Evolutionary conservation across 2,888 invertebrate species (phyloP), one percentile per base, ranked within the genome.

Genomic region (Actias luna): DNA sequence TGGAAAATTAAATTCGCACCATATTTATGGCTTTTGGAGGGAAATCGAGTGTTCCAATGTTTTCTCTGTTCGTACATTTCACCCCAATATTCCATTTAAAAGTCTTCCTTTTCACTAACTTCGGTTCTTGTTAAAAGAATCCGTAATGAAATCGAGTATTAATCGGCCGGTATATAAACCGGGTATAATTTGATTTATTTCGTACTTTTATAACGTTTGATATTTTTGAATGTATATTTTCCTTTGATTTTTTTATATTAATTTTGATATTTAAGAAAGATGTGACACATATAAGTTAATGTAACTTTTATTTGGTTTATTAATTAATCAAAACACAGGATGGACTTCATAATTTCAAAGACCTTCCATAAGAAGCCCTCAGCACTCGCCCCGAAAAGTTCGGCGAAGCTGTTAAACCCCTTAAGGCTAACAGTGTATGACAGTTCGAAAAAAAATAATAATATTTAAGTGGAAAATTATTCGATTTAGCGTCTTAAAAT

Each of bases 1-100:
- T 84, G 84, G 84, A 79, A 86, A 89, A 89, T 89, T 87, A 88
- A 88, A 87, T 87, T 84, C 83, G 84, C 84, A 81, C 87, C 88
- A 87, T 88, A 88, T 88, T 89, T 89, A 89, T 89, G 86, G 83
- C 82, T 80, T 84, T 85, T 79, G 75, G 78, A 82, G 84, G 83
- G 87, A 87, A 88, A 87, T 82, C 76, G 80, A 79, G 82, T 77
- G 79, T 79, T 77, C 77, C 75, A 74, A 72, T 73, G 76, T 73
- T 77, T 78, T 77, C 66, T 71, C n/a, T n/a, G n/a, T n/a, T n/a
- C 22, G 70, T 69, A 74, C 72, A 73, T 75, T 70, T 71, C 63
- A 68, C 66, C 68, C 69, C 59, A 67, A 67, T 64, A 66, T 71
- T 59, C 69, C 70, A 69, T 71, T 73, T 70, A 71, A 61, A 63